Percentiles rank a stretch among this genome's conserved stretches.
phyloP scores from a whole-genome alignment of 2,888 invertebrate species.

The Tinea semifulvella region DNA sequence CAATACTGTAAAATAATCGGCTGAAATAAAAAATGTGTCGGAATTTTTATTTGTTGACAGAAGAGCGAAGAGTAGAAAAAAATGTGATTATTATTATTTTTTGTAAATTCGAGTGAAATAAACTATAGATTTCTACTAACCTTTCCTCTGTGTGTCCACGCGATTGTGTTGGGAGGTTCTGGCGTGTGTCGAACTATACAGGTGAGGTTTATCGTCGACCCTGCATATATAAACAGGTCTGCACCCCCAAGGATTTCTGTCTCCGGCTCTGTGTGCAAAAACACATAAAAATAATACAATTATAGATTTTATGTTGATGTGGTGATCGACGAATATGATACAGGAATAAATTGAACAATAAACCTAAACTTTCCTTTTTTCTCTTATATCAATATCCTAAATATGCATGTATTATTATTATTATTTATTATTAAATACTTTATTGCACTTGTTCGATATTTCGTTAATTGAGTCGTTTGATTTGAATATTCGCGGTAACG shows the following conservation, averaged over 20 bases:
- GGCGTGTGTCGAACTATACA: slow-evolving; percentile 86
- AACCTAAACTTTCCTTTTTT: no score
- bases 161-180: slow-evolving; percentile 83
- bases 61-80: background rate
- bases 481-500: no score
- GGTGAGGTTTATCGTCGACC: slow-evolving; percentile 88
- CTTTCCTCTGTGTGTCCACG: slow-evolving; percentile 85
- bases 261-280: slow-evolving; percentile 71
- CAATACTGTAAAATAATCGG: no score
- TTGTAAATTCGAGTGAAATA: background rate
- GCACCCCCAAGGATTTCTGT: slow-evolving; percentile 84
- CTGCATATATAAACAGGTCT: slow-evolving; percentile 85
- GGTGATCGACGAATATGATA: background rate
- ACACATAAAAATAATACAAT: slow-evolving; percentile 8
- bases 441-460: no score
- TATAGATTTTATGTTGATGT: slow-evolving; percentile 15
- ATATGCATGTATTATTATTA: no score
- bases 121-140: slow-evolving; percentile 23
- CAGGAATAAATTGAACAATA: no score
- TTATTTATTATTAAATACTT: no score
- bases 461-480: no score
- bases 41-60: background rate
- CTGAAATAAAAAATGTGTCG: no score
- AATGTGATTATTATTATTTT: background rate
- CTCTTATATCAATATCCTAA: no score